phyloP scores from a whole-genome alignment of 2,797 vertebrate species.

The Lutjanus argentimaculatus region DNA sequence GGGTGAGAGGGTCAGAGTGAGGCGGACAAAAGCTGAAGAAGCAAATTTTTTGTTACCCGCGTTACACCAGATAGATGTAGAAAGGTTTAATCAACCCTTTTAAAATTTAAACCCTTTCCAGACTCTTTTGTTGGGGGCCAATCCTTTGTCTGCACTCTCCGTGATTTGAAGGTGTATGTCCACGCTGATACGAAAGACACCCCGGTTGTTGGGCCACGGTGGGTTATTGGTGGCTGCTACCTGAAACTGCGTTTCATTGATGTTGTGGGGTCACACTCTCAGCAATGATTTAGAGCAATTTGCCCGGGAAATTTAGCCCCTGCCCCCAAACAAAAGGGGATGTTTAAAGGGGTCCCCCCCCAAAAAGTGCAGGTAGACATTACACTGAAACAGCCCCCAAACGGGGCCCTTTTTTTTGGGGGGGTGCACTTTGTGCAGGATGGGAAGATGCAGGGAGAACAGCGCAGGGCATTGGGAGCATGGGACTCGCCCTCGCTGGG shows the following conservation, averaged over 20 bases:
- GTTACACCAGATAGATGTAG: background rate
- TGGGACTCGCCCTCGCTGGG: constrained; percentile 72
- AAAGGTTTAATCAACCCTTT: background rate
- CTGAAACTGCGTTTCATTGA: constrained; percentile 61
- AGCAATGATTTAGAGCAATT: constrained; percentile 84
- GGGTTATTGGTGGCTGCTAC: constrained; percentile 77
- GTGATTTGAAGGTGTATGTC: constrained; percentile 72
- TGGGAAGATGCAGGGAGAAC: constrained; percentile 63
- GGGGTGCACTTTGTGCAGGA: constrained; percentile 70
- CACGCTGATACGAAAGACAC: constrained; percentile 81
- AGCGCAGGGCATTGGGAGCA: constrained; percentile 61
- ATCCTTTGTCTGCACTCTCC: constrained; percentile 53
- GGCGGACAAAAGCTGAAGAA: background rate
- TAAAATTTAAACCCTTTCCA: constrained; percentile 58
- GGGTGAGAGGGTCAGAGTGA: constrained; percentile 8
- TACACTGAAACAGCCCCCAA: constrained; percentile 61
- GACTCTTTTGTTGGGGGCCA: constrained; percentile 69
- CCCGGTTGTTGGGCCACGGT: constrained; percentile 69
- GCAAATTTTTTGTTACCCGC: too few relatives aligned
- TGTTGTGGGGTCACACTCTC: constrained; percentile 51
- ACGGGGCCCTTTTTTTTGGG: constrained; percentile 66
- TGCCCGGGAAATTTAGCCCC: constrained; percentile 84
- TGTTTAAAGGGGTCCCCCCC: too few relatives aligned
- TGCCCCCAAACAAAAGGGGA: constrained; percentile 84
- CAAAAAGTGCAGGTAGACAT: constrained; percentile 78